These are phyloP conservation scores for Microcebus murinus DNA, from an alignment of 2,113 vertebrate genomes.

Conservation along the genomic window DNA sequence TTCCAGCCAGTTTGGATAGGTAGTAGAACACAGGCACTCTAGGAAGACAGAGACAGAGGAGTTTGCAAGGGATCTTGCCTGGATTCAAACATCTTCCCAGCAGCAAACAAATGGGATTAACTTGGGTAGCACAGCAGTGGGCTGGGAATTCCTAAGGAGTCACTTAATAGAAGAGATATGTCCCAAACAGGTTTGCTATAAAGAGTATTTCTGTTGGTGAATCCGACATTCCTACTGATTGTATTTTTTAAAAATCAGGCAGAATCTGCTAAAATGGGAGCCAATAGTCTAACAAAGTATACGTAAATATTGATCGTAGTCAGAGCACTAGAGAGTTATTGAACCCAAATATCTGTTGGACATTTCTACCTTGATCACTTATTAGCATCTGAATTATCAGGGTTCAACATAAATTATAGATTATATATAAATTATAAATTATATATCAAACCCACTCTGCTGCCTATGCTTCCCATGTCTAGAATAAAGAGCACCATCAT, in stretches of 20 bases:
- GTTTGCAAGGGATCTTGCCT: neutral
- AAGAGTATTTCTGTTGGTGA: neutral
- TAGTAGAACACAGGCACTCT: neutral
- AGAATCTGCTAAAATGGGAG: slow-evolving; percentile 3
- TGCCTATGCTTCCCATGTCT: neutral
- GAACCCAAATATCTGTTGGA: neutral
- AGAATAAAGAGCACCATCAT: neutral
- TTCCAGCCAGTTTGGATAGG: neutral
- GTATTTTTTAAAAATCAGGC: neutral
- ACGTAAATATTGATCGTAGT: neutral
- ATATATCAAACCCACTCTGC: neutral
- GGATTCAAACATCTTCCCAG: slow-evolving; percentile 9
- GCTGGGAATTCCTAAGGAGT: neutral
- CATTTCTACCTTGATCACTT: neutral
- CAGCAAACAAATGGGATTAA: neutral
- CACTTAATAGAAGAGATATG: neutral
- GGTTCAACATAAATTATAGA: neutral
- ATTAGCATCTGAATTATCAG: neutral
- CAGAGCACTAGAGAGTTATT: neutral
- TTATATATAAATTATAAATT: too few relatives aligned
- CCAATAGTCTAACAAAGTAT: neutral
- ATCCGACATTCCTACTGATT: neutral
- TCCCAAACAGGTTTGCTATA: neutral
- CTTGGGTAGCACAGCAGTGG: neutral
- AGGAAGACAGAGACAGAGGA: neutral